Percentiles rank a stretch among this genome's conserved stretches.
These are phyloP conservation scores for Melanophora roralis DNA, from an alignment of 2,888 invertebrate genomes.

Conservation along the genomic window DNA sequence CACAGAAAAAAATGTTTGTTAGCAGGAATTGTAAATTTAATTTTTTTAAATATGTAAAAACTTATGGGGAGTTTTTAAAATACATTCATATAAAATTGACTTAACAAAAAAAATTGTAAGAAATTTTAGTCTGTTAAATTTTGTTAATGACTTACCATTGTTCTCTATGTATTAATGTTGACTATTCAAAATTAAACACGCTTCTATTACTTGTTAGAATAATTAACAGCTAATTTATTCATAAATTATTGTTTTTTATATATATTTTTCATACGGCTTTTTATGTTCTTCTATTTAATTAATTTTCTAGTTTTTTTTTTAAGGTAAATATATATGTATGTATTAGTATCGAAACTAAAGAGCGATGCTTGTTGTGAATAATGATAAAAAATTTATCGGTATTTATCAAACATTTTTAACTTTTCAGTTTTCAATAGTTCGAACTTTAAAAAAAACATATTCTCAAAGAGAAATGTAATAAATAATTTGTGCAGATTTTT, in stretches of 20 bases:
- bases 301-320: slow-evolving; percentile 20
- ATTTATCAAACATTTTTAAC: background rate
- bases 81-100: no score
- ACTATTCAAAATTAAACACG: background rate
- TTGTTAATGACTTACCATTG: no score
- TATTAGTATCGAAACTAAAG: slow-evolving; percentile 29
- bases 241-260: slow-evolving; percentile 18
- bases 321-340: no score
- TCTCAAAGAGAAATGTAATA: background rate
- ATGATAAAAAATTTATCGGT: background rate
- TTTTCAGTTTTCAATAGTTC: background rate
- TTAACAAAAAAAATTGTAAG: no score
- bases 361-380: slow-evolving; percentile 8
- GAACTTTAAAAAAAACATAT: background rate
- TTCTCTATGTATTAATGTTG: no score
- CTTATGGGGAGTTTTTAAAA: no score
- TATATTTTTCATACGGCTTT: slow-evolving; percentile 16
- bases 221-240: slow-evolving; percentile 34
- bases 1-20: no score
- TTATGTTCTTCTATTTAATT: slow-evolving; percentile 15
- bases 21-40: no score
- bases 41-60: no score
- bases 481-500: background rate
- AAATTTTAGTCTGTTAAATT: no score
- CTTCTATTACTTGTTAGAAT: slow-evolving; percentile 3